Evolutionary conservation across 2,888 invertebrate genomes (phyloP).

Genomic region (Seira ritae): DNA sequence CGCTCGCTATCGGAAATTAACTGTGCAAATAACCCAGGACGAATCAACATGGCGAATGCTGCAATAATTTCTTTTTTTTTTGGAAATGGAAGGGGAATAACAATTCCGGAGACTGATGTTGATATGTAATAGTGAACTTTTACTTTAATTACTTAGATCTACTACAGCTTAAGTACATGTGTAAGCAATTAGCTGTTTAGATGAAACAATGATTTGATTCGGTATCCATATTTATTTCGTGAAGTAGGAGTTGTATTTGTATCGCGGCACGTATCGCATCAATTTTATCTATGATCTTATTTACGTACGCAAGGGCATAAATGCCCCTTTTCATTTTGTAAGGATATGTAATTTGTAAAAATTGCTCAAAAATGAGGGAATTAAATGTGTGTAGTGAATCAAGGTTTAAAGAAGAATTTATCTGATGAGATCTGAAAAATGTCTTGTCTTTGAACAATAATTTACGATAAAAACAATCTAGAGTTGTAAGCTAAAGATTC

Average conservation of each 20-base stretch:
- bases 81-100: constrained; percentile 48
- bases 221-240: neutral
- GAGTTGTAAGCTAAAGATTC: neutral
- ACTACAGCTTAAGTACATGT: neutral
- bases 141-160: constrained; percentile 17
- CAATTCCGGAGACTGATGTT: constrained; percentile 65
- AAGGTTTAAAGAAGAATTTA: constrained; percentile 15
- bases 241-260: neutral
- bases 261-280: neutral
- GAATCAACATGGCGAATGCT: neutral
- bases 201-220: neutral
- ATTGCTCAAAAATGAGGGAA: constrained; percentile 56
- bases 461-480: neutral
- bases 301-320: neutral
- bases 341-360: constrained; percentile 51
- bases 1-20: neutral
- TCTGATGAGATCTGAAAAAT: constrained; percentile 40
- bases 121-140: constrained; percentile 49
- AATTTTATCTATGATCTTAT: neutral
- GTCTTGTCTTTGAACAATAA: constrained; percentile 44
- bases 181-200: neutral
- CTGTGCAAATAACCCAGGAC: neutral
- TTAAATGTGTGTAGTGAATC: constrained; percentile 25
- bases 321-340: constrained; percentile 26
- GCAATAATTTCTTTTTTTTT: neutral